Evolutionary conservation across 2,888 invertebrate genomes (phyloP), one percentile per base, ranked within the genome.

Genomic region (Chrysolina americana): DNA sequence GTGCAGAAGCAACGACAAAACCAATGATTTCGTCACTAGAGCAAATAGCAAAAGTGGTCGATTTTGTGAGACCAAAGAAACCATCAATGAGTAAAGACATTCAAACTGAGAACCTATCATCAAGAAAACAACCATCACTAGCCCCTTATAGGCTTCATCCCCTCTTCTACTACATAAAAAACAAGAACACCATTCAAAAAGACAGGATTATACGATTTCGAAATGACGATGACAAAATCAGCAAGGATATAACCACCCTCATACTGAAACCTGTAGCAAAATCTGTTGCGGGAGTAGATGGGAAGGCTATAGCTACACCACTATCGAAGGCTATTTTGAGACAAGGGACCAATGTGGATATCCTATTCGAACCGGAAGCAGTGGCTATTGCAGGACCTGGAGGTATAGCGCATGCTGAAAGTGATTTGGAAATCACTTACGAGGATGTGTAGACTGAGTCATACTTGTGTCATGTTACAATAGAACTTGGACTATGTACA

Each of bases 351-450:
- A 89, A 89, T 71, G 93, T 92, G 0, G 91, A 92, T 75, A 91
- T 94, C 64, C 87, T 91, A 21, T 93, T 93, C 83, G 90, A 91
- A 77, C 94, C 94, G 2, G 89, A 91, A 75, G 93, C 94, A 0
- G 90, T 93, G 0, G 94, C 94, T 3, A 90, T 94, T 5, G 94
- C 91, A 2, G 94, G 94, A 8, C 94, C 93, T 44, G 94, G 94
- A 5, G 94, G 94, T 10, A 91, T 92, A 65, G 94, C 94, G 0
- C 93, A 94, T 83, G 94, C 94, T 0, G 91, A 94, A 83, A 93
- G 94, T 71, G 93, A 94, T 85, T 90, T 95, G 76, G 91, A 89
- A 78, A 87, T 89, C 76, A 84, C 76, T 73, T 88, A 88, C 78
- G 87, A 87, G 71, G 84, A 86, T 66, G 64, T 68, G 23, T 66